Conservation (phyloP, 2,888 invertebrate genomes). For the Nemapogon koenigi region DNA sequence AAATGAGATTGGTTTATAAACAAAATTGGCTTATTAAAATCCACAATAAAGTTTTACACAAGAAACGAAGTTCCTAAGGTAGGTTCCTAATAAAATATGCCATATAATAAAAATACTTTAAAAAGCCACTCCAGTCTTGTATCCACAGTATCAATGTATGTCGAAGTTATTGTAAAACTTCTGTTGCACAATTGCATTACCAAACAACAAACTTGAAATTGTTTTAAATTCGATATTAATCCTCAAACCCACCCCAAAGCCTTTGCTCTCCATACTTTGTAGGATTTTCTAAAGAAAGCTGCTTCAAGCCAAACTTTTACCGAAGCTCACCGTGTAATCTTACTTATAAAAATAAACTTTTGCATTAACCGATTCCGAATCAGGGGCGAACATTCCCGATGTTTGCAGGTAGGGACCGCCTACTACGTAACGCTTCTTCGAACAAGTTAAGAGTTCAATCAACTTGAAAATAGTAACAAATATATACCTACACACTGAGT, state of each 20-base stretch:
- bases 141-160: too few relatives aligned
- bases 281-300: conserved; percentile 57
- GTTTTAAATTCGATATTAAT: conserved; percentile 60
- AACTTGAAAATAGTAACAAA: conserved; percentile 58
- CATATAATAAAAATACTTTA: too few relatives aligned
- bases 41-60: too few relatives aligned
- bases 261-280: conserved; percentile 49
- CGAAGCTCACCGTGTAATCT: conserved; percentile 58
- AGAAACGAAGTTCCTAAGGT: too few relatives aligned
- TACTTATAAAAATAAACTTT: conserved; percentile 68
- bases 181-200: conserved; percentile 8
- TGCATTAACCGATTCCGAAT: conserved; percentile 65
- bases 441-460: conserved; percentile 49
- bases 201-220: conserved; percentile 28
- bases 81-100: too few relatives aligned
- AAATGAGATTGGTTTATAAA: too few relatives aligned
- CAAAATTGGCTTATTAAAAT: too few relatives aligned
- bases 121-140: too few relatives aligned
- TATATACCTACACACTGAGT: too few relatives aligned
- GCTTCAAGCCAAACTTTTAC: conserved; percentile 48
- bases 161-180: conserved; percentile 6
- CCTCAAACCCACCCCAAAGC: conserved; percentile 43
- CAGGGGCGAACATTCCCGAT: conserved; percentile 34
- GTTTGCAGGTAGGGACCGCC: conserved; percentile 34
- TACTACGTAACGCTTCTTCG: conserved; percentile 30